Percentiles rank a stretch among this genome's conserved stretches.
Conservation (phyloP, 2,797 vertebrate genomes). For the Centropyge bicolor region DNA sequence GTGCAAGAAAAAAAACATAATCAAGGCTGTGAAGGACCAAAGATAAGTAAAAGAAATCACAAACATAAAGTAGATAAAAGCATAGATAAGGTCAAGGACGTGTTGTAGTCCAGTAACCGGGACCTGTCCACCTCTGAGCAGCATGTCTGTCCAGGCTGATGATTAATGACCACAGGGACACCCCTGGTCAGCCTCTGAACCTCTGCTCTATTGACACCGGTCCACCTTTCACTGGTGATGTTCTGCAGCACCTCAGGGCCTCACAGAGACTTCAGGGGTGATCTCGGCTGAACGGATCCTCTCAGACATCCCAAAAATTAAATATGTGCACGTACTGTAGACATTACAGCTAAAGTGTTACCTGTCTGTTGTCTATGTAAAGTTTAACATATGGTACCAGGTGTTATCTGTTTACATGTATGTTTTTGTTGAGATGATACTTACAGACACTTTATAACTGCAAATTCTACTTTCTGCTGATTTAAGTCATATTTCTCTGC, state of each 20-base stretch:
- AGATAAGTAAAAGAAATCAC: too few species aligned
- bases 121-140: slow-evolving; percentile 66
- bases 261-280: slow-evolving; percentile 23
- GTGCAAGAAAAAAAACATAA: neutral
- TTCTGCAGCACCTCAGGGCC: slow-evolving; percentile 60
- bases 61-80: slow-evolving; percentile 21
- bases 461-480: neutral
- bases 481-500: neutral
- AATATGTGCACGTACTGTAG: neutral
- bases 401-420: neutral
- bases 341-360: neutral
- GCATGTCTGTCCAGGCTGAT: slow-evolving; percentile 70
- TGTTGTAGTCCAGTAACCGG: slow-evolving; percentile 40
- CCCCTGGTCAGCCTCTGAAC: slow-evolving; percentile 60
- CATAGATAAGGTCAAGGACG: slow-evolving; percentile 70
- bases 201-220: slow-evolving; percentile 66
- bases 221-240: slow-evolving; percentile 58
- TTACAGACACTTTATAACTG: neutral
- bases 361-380: neutral
- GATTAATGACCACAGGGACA: slow-evolving; percentile 80
- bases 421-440: neutral
- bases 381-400: neutral
- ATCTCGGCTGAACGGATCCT: slow-evolving; percentile 16
- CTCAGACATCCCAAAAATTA: slow-evolving; percentile 10
- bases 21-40: neutral